phyloP scores from a whole-genome alignment of 1,140 invertebrate genomes.

The Panagrolaimus sp. region DNA sequence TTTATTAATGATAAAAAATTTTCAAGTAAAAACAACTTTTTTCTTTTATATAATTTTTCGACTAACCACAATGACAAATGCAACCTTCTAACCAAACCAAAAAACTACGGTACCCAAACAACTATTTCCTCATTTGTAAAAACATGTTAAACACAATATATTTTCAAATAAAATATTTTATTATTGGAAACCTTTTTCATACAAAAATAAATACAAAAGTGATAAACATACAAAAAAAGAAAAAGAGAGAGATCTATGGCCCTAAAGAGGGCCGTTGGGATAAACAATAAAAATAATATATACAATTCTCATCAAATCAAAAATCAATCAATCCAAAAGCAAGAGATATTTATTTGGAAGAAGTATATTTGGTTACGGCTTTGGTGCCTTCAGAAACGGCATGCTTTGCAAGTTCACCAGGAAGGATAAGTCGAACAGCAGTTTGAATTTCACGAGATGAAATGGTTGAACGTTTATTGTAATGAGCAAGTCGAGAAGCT shows the following conservation, averaged over 20 bases:
- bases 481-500: constrained; percentile 45
- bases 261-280: constrained; percentile 16
- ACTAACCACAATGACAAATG: not conserved
- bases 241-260: constrained; percentile 1
- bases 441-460: constrained; percentile 61
- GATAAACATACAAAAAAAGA: too few relatives aligned
- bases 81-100: not conserved
- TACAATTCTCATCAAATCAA: constrained; percentile 4
- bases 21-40: not conserved
- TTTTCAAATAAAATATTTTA: too few relatives aligned
- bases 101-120: too few relatives aligned
- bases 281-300: not conserved
- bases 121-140: too few relatives aligned
- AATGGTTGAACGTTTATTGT: constrained; percentile 62
- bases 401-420: constrained; percentile 61
- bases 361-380: constrained; percentile 63
- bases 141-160: too few relatives aligned
- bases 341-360: constrained; percentile 62
- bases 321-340: not conserved
- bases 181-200: too few relatives aligned
- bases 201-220: too few relatives aligned
- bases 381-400: constrained; percentile 63
- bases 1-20: too few relatives aligned
- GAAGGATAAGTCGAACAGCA: constrained; percentile 61
- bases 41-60: not conserved